These are phyloP conservation scores for Ochropleura plecta DNA, from an alignment of 2,888 invertebrate species.

Conservation along the genomic window DNA sequence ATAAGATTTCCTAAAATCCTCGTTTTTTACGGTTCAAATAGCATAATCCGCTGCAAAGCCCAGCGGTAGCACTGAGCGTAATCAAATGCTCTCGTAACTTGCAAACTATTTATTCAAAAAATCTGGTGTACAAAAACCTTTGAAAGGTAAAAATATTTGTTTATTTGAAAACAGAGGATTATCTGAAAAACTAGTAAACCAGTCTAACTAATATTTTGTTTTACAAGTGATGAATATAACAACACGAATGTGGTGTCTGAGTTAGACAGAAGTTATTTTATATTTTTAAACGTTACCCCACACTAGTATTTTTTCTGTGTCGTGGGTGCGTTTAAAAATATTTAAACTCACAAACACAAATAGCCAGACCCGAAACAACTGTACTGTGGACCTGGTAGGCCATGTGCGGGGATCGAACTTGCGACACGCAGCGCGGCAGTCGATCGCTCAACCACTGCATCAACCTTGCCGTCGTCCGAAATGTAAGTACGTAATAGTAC, in stretches of 20 bases:
- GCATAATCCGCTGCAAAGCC: conserved; percentile 28
- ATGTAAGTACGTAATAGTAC: too few species aligned
- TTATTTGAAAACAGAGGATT: background rate
- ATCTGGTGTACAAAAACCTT: background rate
- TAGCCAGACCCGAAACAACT: too few species aligned
- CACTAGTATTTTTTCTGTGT: too few species aligned
- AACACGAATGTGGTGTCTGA: background rate
- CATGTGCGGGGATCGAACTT: too few species aligned
- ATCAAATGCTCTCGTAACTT: conserved; percentile 34
- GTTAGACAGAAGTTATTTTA: background rate
- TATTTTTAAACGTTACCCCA: too few species aligned
- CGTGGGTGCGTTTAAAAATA: too few species aligned
- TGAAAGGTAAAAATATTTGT: conserved; percentile 1
- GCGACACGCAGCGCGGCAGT: too few species aligned
- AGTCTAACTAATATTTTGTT: too few species aligned
- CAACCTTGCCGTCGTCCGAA: too few species aligned
- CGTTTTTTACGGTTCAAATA: conserved; percentile 6
- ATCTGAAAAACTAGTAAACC: background rate
- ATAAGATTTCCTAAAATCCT: background rate
- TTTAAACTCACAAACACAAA: too few species aligned
- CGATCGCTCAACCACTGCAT: too few species aligned
- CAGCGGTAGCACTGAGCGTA: conserved; percentile 16
- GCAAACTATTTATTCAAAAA: conserved; percentile 7
- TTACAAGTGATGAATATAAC: background rate
- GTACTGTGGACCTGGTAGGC: too few species aligned